Conservation (phyloP, 2,888 invertebrate species). For the Thera obeliscata region DNA sequence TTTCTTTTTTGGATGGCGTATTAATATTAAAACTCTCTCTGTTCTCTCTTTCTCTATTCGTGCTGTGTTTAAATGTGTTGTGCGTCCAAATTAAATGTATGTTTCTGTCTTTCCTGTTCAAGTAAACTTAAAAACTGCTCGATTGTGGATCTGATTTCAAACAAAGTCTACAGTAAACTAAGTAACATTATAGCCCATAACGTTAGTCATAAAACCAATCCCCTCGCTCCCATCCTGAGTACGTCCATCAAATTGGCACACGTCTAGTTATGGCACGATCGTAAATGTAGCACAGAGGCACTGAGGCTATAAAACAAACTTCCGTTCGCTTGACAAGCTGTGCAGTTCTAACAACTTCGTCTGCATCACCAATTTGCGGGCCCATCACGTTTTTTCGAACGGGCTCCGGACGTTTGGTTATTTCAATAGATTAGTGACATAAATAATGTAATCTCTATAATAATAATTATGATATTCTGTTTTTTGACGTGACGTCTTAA, state of each 20-base stretch:
- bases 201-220: slow-evolving; percentile 22
- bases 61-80: no score
- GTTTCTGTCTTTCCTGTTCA: no score
- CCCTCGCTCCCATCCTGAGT: slow-evolving; percentile 20
- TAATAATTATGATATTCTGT: no score
- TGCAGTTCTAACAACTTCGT: slow-evolving; percentile 12
- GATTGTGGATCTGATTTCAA: not conserved
- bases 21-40: no score
- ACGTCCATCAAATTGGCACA: slow-evolving; percentile 26
- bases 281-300: slow-evolving; percentile 22
- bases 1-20: no score
- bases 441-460: no score
- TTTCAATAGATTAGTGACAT: no score
- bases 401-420: no score
- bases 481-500: no score
- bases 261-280: slow-evolving; percentile 19
- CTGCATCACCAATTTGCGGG: not conserved
- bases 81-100: no score
- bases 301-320: slow-evolving; percentile 21
- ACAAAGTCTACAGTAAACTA: not conserved
- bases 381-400: no score
- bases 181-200: slow-evolving; percentile 18
- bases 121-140: not conserved
- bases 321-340: slow-evolving; percentile 13
- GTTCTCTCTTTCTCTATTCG: no score